phyloP scores from a whole-genome alignment of 2,888 invertebrate species.

The Diloba caeruleocephala region DNA sequence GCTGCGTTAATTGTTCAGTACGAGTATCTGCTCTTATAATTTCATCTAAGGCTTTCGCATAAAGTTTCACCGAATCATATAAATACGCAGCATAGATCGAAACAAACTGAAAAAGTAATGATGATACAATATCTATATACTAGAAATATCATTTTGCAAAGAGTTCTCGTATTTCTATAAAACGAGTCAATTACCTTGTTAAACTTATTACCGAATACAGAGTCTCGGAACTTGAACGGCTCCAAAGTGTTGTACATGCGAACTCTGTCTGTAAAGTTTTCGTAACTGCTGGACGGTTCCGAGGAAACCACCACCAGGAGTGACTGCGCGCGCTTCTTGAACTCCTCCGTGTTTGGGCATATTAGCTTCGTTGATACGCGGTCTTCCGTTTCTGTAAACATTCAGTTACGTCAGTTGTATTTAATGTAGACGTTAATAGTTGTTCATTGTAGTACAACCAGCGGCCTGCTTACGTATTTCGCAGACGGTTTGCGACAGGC shows the following conservation, averaged over 20 bases:
- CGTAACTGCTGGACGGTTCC: conserved; percentile 93
- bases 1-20: conserved; percentile 87
- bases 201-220: conserved; percentile 84
- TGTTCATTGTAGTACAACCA: too few relatives aligned
- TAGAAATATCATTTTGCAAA: too few relatives aligned
- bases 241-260: conserved; percentile 92
- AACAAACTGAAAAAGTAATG: conserved; percentile 90
- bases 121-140: background rate
- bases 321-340: conserved; percentile 93
- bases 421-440: too few relatives aligned
- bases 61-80: conserved; percentile 97
- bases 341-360: conserved; percentile 89
- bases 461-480: too few relatives aligned
- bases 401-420: background rate
- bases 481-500: too few relatives aligned
- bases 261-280: conserved; percentile 94
- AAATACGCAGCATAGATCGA: conserved; percentile 97
- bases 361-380: conserved; percentile 83
- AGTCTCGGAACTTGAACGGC: conserved; percentile 94
- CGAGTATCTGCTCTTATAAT: conserved; percentile 90
- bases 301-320: conserved; percentile 96
- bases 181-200: conserved; percentile 79
- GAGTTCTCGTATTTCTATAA: too few relatives aligned
- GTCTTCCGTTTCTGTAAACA: conserved; percentile 76
- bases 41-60: conserved; percentile 95